These are phyloP conservation scores for Caranx ignobilis DNA, from an alignment of 2,113 vertebrate species.

Conservation along the genomic window DNA sequence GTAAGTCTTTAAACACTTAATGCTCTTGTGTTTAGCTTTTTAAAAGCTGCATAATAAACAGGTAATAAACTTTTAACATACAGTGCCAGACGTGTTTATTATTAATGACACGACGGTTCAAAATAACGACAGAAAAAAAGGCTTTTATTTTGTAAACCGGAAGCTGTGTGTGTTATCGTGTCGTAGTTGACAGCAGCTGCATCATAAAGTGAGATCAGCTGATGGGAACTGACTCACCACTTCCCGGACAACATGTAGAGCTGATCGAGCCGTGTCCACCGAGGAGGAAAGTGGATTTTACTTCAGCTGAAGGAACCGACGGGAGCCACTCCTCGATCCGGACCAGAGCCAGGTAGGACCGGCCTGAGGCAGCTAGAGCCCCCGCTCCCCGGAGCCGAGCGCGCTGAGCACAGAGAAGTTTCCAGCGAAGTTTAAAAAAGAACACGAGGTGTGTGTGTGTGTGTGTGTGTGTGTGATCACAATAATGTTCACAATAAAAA, in stretches of 20 bases:
- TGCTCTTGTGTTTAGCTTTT: too few relatives aligned
- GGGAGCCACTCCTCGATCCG: neutral
- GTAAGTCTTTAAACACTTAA: too few relatives aligned
- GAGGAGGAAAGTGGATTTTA: neutral
- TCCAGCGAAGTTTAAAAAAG: neutral
- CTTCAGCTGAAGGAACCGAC: neutral
- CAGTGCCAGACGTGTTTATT: too few relatives aligned
- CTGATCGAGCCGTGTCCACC: accelerated
- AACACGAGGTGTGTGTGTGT: too few relatives aligned
- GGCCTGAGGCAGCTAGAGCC: too few relatives aligned
- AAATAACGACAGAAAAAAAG: too few relatives aligned
- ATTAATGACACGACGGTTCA: too few relatives aligned
- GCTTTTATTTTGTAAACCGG: slow-evolving; percentile 50
- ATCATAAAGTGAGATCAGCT: slow-evolving; percentile 50
- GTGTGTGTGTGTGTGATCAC: too few relatives aligned
- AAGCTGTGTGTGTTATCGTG: neutral
- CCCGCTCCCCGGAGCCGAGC: neutral
- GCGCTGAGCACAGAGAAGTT: neutral
- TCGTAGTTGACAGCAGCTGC: neutral
- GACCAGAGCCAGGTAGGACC: slow-evolving; percentile 20
- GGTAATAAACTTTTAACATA: too few relatives aligned
- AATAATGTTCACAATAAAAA: too few relatives aligned
- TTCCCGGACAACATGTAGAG: slow-evolving; percentile 48
- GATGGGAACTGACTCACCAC: slow-evolving; percentile 71
- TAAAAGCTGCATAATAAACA: too few relatives aligned